Percentiles rank a stretch among this genome's conserved stretches.
phyloP scores from a whole-genome alignment of 2,888 invertebrate species.

The Calameuta pallipes region DNA sequence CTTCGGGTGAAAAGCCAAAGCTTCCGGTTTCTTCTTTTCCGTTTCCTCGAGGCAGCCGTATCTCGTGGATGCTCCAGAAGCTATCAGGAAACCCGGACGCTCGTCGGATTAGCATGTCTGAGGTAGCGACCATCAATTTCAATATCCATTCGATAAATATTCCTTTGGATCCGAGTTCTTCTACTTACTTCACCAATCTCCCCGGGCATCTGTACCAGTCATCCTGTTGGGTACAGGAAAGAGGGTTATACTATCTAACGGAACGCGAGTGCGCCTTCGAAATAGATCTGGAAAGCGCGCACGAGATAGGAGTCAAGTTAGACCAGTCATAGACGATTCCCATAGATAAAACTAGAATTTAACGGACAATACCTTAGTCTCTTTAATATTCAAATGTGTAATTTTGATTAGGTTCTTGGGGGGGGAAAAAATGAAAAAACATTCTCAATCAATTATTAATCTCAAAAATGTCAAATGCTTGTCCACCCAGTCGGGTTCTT shows the following conservation, averaged over 20 bases:
- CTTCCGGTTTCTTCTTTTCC: constrained; percentile 41
- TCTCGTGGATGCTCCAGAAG: constrained; percentile 23
- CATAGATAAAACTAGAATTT: no score
- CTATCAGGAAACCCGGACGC: constrained; percentile 48
- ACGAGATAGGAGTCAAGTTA: background rate
- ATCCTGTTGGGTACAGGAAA: background rate
- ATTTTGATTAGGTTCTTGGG: no score
- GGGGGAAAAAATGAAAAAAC: no score
- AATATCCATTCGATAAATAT: constrained; percentile 58
- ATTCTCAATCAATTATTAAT: no score
- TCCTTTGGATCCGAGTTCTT: constrained; percentile 45
- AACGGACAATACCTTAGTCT: no score
- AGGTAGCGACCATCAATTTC: constrained; percentile 56
- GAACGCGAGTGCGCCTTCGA: constrained; percentile 35
- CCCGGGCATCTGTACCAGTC: background rate
- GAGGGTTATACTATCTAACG: no score
- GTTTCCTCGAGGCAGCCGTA: constrained; percentile 28
- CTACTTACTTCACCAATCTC: constrained; percentile 10
- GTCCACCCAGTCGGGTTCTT: no score
- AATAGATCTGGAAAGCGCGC: background rate
- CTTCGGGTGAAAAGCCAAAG: no score
- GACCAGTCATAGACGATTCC: background rate
- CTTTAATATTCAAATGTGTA: no score
- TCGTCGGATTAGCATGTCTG: constrained; percentile 57
- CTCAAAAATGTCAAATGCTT: no score